Percentiles rank a stretch among this genome's conserved stretches.
These are phyloP conservation scores for Salminus brasiliensis DNA, from an alignment of 2,113 vertebrate species.

Conservation along the genomic window DNA sequence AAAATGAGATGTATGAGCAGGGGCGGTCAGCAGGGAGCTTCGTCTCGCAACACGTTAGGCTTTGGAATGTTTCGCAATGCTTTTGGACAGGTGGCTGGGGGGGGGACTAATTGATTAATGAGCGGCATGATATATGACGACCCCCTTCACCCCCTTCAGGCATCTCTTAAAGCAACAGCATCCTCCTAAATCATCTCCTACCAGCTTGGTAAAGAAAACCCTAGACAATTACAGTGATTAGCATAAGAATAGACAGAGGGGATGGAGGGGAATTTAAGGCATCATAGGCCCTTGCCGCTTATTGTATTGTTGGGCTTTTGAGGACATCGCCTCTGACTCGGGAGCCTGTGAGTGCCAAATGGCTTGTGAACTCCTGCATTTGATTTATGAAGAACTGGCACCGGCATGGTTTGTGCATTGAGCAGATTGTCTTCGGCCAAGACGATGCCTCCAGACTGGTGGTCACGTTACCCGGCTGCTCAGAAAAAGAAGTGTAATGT, in stretches of 20 bases:
- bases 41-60: conserved; percentile 72
- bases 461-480: not conserved
- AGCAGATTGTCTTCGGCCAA: not conserved
- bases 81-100: conserved; percentile 72
- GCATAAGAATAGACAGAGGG: conserved; percentile 69
- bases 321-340: not conserved
- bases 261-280: conserved; percentile 18
- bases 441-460: not conserved
- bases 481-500: not conserved
- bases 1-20: no score
- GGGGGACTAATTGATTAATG: conserved; percentile 79
- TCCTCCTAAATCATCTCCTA: conserved; percentile 80
- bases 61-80: conserved; percentile 73
- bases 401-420: not conserved
- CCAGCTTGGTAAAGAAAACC: conserved; percentile 72
- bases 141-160: conserved; percentile 56
- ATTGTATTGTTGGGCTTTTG: conserved; percentile 17
- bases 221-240: conserved; percentile 70
- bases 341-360: not conserved
- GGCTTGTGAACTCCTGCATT: conserved; percentile 17
- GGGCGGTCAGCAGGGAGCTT: conserved; percentile 34
- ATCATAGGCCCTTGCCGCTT: not conserved
- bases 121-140: conserved; percentile 75
- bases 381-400: conserved; percentile 9
- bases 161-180: conserved; percentile 61